A percentile compares a stretch with the other conserved stretches of the same genome.
Evolutionary conservation across 2,888 invertebrate species (phyloP).

Genomic region (Octodonta nipae): DNA sequence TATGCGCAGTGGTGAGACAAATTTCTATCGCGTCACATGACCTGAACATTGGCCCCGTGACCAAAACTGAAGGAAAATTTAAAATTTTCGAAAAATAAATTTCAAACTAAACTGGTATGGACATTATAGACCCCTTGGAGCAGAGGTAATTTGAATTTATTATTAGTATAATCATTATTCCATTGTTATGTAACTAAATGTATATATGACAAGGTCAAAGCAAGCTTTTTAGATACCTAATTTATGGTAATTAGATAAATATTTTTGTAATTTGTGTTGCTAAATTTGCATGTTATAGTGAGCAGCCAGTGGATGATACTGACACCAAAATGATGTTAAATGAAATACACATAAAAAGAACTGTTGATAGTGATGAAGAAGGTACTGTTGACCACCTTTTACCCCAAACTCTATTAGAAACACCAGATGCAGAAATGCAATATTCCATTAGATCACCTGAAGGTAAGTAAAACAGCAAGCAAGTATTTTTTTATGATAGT

Average conservation of each 20-base stretch:
- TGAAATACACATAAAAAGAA: slow-evolving; percentile 20
- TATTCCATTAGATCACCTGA: slow-evolving; percentile 37
- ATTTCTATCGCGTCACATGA: slow-evolving; percentile 48
- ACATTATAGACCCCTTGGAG: slow-evolving; percentile 48
- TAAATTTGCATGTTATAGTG: slow-evolving; percentile 14
- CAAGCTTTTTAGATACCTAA: slow-evolving; percentile 3
- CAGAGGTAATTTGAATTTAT: slow-evolving; percentile 39
- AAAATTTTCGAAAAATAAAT: slow-evolving; percentile 27
- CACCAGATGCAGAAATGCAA: slow-evolving; percentile 31
- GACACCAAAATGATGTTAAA: slow-evolving; percentile 30
- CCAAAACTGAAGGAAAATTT: slow-evolving; percentile 55
- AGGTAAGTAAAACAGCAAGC: slow-evolving; percentile 28
- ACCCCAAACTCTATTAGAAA: slow-evolving; percentile 43
- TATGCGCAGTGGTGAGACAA: slow-evolving; percentile 12
- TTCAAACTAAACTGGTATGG: slow-evolving; percentile 33
- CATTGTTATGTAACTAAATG: slow-evolving; percentile 16
- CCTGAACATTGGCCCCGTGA: slow-evolving; percentile 59
- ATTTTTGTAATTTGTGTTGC: slow-evolving; percentile 8
- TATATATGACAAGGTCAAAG: slow-evolving; percentile 16
- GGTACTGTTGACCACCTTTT: slow-evolving; percentile 41
- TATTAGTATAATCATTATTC: slow-evolving; percentile 3
- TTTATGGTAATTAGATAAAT: slow-evolving; percentile 15
- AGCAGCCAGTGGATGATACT: slow-evolving; percentile 17
- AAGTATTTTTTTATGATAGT: too few relatives aligned
- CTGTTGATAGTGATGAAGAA: slow-evolving; percentile 38